Base-by-base conservation (phyloP, 2,888 invertebrate genomes). In the Galerucella nymphaeae region DNA sequence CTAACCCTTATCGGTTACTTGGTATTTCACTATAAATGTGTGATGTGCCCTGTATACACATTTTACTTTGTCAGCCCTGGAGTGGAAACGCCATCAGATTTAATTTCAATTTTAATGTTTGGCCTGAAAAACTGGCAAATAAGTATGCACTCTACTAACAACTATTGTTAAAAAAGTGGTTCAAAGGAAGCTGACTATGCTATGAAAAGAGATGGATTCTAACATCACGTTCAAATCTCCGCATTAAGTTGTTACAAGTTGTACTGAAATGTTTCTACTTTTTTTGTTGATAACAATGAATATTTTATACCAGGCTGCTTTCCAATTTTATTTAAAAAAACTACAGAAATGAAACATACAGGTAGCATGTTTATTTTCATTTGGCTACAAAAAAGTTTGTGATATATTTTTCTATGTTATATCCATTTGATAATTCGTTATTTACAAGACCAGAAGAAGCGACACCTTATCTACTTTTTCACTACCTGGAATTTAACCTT, bases 121-220 rank as follows among this genome's bases (percentile, higher is more conserved):
- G 50, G n/a, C 16, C 9, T 53, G 18, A 53, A 53, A 53, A 53
- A 53, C 53, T 53, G 53, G 53, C 18, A 16, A 18, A 18, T 53
- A 1, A 53, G 18, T n/a, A 50, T 50, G 50, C 16, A 18, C 53
- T 53, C 53, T 16, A 18, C 53, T 50, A n/a, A 57, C 23, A 14
- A 58, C 58, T 58, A 58, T 30, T 30, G 30, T 58, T 30, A 58
- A 58, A 53, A 58, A 58, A 58, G 58, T 30, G 30, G 30, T 58
- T 58, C 58, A 30, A 58, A 58, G 11, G 30, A 58, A 58, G 30
- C 5, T 30, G 30, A 23, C 13, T 53, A 53, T 16, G 18, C 18
- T 18, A 18, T 58, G 58, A 58, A 58, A 23, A 58, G n/a, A 58
- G 58, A 58, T 58, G 58, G 13, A n/a, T n/a, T 58, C 14, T 58